These are phyloP conservation scores for Anhinga anhinga DNA, from an alignment of 2,113 vertebrate species.

Conservation along the genomic window DNA sequence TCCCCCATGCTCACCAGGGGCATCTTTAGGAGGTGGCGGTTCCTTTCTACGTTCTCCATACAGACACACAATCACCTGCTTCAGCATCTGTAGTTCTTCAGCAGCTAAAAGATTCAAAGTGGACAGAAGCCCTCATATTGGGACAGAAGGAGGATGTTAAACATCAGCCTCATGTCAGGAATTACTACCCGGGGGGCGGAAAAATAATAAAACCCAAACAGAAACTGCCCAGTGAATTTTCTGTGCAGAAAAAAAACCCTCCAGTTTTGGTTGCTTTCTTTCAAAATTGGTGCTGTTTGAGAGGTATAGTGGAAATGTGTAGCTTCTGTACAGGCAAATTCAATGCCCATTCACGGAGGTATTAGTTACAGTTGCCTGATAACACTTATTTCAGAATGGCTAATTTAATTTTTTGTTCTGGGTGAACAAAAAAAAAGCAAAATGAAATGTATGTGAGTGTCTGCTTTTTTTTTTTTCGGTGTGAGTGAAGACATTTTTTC, in stretches of 20 bases:
- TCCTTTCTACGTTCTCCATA: not conserved
- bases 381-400: not conserved
- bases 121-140: not conserved
- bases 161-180: not conserved
- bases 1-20: fast-evolving
- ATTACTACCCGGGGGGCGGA: not conserved
- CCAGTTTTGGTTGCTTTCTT: not conserved
- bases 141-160: not conserved
- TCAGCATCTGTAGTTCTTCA: not conserved
- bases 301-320: not conserved
- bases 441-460: not conserved
- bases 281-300: not conserved
- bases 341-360: not conserved
- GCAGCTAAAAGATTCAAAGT: not conserved
- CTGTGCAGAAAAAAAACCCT: not conserved
- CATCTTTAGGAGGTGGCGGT: not conserved
- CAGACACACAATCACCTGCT: not conserved
- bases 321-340: not conserved
- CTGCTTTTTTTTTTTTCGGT: not conserved
- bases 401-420: not conserved
- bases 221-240: not conserved
- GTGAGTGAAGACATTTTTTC: not conserved
- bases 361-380: not conserved
- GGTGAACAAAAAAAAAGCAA: not conserved
- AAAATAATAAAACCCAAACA: too few species aligned